Conservation (phyloP, 1,140 invertebrate species). For the Lepeophtheirus salmonis region DNA sequence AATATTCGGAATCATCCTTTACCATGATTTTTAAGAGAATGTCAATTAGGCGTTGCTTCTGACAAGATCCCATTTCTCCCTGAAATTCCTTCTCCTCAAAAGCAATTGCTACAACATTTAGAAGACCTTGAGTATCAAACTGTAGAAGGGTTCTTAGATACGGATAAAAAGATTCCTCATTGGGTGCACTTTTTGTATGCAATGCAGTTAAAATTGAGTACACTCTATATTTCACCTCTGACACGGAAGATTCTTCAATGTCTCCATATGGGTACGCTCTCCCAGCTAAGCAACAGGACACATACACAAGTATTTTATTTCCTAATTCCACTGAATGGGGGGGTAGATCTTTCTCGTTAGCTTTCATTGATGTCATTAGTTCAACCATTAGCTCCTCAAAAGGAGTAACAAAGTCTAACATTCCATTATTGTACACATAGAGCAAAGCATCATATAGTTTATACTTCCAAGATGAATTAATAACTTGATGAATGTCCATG, state of each 20-base stretch:
- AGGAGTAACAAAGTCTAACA: constrained; percentile 61
- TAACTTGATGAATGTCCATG: constrained; percentile 69
- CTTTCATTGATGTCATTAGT: constrained; percentile 29
- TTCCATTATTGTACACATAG: constrained; percentile 65
- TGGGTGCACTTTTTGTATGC: constrained; percentile 44
- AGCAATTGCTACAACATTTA: constrained; percentile 69
- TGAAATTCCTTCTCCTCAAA: constrained; percentile 65
- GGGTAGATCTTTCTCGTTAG: constrained; percentile 16
- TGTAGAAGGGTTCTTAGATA: constrained; percentile 55
- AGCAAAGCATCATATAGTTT: constrained; percentile 68
- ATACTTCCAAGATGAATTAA: constrained; percentile 54
- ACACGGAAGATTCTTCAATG: constrained; percentile 45
- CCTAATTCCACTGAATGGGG: constrained; percentile 37
- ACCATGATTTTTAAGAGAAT: constrained; percentile 20
- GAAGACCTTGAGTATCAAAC: constrained; percentile 49
- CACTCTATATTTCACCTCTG: constrained; percentile 51
- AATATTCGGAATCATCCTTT: constrained; percentile 20
- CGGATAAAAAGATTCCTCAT: constrained; percentile 50
- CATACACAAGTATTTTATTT: constrained; percentile 76
- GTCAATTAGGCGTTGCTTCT: constrained; percentile 36
- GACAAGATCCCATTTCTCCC: constrained; percentile 46
- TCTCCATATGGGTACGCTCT: constrained; percentile 69
- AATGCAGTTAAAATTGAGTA: constrained; percentile 32
- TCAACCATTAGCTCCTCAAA: constrained; percentile 51
- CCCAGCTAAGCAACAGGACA: constrained; percentile 79